Evolutionary conservation across 2,797 vertebrate species (phyloP), one percentile per base, ranked within the genome.

Genomic region (Poeciliopsis gracilis): DNA sequence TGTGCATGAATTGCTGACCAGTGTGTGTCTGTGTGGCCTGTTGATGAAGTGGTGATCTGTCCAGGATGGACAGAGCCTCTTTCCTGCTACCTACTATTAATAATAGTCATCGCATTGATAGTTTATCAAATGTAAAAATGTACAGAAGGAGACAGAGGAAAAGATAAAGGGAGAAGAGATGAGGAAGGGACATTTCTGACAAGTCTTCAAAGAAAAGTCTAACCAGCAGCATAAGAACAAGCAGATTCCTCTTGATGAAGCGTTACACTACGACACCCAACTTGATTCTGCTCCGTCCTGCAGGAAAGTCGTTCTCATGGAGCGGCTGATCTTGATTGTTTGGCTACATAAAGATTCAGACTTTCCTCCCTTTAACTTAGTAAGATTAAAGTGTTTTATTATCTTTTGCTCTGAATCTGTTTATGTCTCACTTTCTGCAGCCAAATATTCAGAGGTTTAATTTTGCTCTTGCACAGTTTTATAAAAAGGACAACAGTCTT

Each of bases 91-190:
- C 47, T 49, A 51, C 20, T 51, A 23, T 51, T 3, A 51, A 51
- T 23, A 12, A 41, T 41, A 28, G 23, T 45, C 45, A n/a, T 43
- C 16, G 66, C 23, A 5, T 43, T 25, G 9, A 25, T 67, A 23
- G 43, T 43, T 69, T 0, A 69, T 69, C 23, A 41, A 69, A 69
- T 8, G 30, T 5, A 57, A 28, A 57, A 11, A 18, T 16, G 20
- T 83, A 86, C 78, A 81, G 84, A 79, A 86, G 78, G 75, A 84
- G 87, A 88, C 84, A 82, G 78, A 59, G 77, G 2, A 72, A 81
- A 76, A 76, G 80, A 69, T 38, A 28, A 72, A 75, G 30, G 78
- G 83, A 55, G 25, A 49, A 41, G 41, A 47, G 67, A 78, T 77
- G 72, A 25, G 76, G 57, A 66, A n/a, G 46, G 72, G n/a, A 51